These are phyloP conservation scores for Tribolium freemani DNA, from an alignment of 2,888 invertebrate genomes.

Conservation along the genomic window DNA sequence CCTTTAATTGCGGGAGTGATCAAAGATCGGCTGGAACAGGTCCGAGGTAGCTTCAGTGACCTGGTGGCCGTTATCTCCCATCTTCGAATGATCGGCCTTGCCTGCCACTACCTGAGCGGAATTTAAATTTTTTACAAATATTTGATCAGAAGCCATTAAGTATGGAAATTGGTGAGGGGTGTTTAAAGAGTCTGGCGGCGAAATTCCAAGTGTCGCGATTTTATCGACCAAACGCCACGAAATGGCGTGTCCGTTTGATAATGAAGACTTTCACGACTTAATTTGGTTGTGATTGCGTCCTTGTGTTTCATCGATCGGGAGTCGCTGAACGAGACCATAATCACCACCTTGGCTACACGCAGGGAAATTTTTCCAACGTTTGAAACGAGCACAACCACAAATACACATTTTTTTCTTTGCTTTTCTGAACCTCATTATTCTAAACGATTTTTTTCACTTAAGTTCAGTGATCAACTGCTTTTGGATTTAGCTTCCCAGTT, in stretches of 20 bases:
- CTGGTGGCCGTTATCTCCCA: background rate
- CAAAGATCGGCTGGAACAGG: background rate
- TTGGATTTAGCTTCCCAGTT: too few relatives aligned
- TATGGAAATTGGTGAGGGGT: too few relatives aligned
- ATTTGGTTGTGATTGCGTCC: conserved; percentile 22
- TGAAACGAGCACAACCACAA: too few relatives aligned
- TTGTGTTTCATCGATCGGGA: conserved; percentile 13
- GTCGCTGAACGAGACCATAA: conserved; percentile 10
- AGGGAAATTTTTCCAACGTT: background rate
- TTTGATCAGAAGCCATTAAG: too few relatives aligned
- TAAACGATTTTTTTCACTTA: too few relatives aligned
- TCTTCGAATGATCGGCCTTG: background rate
- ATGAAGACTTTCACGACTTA: conserved; percentile 31
- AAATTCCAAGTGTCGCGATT: background rate
- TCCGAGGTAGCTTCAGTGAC: background rate
- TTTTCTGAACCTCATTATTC: too few relatives aligned
- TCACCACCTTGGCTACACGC: conserved; percentile 25
- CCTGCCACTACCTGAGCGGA: background rate
- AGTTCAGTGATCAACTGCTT: too few relatives aligned
- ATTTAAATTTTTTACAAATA: too few relatives aligned
- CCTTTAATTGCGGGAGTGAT: too few relatives aligned
- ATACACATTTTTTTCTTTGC: too few relatives aligned
- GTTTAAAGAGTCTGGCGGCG: too few relatives aligned
- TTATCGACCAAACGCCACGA: conserved; percentile 29
- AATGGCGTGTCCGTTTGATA: conserved; percentile 34